phyloP scores from a whole-genome alignment of 37 sponge, comb jelly and placozoan genomes.

The Amphimedon queenslandica region DNA sequence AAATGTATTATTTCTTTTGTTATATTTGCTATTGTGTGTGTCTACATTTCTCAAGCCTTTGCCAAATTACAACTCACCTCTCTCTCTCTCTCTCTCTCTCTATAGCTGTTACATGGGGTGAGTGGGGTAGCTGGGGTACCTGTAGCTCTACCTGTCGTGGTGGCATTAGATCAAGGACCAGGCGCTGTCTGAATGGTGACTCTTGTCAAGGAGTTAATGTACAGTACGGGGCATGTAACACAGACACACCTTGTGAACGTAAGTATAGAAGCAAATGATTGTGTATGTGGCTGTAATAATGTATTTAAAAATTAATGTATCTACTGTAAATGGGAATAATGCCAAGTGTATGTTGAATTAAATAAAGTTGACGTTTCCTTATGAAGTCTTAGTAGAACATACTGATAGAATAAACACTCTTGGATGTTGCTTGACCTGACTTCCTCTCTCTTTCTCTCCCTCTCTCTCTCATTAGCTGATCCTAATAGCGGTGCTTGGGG shows the following conservation, averaged over 20 bases:
- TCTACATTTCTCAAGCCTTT: too few species aligned
- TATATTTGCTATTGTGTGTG: too few species aligned
- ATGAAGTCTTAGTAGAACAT: too few species aligned
- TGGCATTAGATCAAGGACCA: conserved; percentile 15
- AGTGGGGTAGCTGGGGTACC: conserved; percentile 27
- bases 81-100: not conserved
- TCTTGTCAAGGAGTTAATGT: conserved; percentile 17
- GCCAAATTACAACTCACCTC: too few species aligned
- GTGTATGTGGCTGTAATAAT: too few species aligned
- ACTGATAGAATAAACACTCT: too few species aligned
- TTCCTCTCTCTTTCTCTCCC: too few species aligned
- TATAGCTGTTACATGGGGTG: conserved; percentile 28
- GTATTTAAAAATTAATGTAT: not conserved
- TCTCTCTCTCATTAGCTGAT: conserved; percentile 5
- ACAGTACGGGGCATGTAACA: conserved; percentile 23
- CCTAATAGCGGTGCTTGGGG: conserved; percentile 44
- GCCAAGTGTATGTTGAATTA: too few species aligned
- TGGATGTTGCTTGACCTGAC: too few species aligned
- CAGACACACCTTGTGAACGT: conserved; percentile 6
- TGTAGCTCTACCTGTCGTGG: conserved; percentile 36
- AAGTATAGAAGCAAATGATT: not conserved
- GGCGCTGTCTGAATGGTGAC: conserved; percentile 7
- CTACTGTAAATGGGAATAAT: too few species aligned
- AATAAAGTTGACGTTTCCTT: too few species aligned
- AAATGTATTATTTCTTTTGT: too few species aligned